phyloP scores from a whole-genome alignment of 2,113 vertebrate species.

The Lepus americanus region DNA sequence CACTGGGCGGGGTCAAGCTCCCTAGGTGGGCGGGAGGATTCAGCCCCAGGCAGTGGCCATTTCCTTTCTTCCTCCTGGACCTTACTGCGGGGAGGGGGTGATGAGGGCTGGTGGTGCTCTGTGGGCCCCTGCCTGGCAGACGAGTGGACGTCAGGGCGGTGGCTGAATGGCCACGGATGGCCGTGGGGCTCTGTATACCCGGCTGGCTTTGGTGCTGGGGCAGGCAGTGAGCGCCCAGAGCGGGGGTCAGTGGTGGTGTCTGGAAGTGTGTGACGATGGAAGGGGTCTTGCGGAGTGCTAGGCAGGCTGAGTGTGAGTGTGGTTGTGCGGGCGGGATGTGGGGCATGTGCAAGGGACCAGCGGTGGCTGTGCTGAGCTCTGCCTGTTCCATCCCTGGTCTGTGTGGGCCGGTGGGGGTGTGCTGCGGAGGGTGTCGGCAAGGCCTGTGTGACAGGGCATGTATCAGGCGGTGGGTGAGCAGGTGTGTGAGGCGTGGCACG shows the following conservation, averaged over 20 bases:
- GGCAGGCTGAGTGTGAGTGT: background rate
- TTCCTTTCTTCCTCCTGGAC: background rate
- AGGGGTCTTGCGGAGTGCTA: background rate
- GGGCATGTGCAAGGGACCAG: conserved; percentile 5
- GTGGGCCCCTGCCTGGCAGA: background rate
- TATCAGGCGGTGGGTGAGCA: conserved; percentile 18
- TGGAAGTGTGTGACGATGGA: background rate
- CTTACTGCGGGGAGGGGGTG: background rate
- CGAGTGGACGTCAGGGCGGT: background rate
- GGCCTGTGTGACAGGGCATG: conserved; percentile 1
- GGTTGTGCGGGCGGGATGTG: conserved; percentile 18
- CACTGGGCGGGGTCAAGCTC: background rate
- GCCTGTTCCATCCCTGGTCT: background rate
- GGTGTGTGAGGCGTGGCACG: conserved; percentile 48
- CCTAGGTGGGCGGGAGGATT: background rate
- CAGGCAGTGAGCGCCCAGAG: background rate
- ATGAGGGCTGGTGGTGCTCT: background rate
- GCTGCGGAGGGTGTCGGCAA: background rate
- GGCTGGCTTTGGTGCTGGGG: background rate
- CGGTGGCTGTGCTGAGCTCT: conserved; percentile 38
- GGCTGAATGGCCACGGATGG: background rate
- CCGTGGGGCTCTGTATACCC: background rate
- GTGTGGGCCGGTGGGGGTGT: conserved; percentile 16
- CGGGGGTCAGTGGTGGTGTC: background rate
- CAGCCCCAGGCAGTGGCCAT: background rate